These are phyloP conservation scores for Hoplias malabaricus DNA, from an alignment of 2,113 vertebrate genomes.

Conservation along the genomic window DNA sequence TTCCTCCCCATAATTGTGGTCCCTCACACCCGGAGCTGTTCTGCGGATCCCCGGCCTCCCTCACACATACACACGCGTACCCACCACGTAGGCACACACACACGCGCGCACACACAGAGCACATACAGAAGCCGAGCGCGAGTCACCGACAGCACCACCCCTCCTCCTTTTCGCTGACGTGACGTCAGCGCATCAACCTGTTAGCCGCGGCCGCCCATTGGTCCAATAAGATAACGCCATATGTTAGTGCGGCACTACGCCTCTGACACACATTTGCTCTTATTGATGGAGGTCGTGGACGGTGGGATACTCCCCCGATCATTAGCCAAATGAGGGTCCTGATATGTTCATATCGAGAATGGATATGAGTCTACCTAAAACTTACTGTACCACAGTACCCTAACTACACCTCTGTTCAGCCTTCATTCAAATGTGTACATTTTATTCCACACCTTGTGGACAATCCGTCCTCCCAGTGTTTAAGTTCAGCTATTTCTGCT, in stretches of 20 bases:
- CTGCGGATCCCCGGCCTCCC: constrained; percentile 25
- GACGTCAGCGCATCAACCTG: constrained; percentile 65
- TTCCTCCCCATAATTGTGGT: constrained; percentile 67
- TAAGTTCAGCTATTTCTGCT: no score
- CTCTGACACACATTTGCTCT: constrained; percentile 35
- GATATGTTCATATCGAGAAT: no score
- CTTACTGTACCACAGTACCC: no score
- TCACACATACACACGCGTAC: no score
- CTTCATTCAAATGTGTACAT: no score
- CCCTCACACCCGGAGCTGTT: constrained; percentile 59
- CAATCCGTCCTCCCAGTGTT: no score
- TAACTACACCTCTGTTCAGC: no score
- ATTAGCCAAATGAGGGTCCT: no score
- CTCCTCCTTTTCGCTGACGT: constrained; percentile 54
- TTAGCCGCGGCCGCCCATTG: constrained; percentile 63
- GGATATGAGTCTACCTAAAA: no score
- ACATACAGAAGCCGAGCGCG: constrained; percentile 61
- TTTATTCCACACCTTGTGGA: no score
- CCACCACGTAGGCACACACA: no score
- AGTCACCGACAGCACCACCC: constrained; percentile 56
- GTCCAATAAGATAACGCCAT: constrained; percentile 73
- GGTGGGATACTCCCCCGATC: background rate
- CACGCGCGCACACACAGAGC: background rate
- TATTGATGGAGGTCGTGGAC: background rate
- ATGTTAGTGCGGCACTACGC: constrained; percentile 58